Base-by-base conservation (phyloP, 2,797 vertebrate species). In the Rachycentron canadum region DNA sequence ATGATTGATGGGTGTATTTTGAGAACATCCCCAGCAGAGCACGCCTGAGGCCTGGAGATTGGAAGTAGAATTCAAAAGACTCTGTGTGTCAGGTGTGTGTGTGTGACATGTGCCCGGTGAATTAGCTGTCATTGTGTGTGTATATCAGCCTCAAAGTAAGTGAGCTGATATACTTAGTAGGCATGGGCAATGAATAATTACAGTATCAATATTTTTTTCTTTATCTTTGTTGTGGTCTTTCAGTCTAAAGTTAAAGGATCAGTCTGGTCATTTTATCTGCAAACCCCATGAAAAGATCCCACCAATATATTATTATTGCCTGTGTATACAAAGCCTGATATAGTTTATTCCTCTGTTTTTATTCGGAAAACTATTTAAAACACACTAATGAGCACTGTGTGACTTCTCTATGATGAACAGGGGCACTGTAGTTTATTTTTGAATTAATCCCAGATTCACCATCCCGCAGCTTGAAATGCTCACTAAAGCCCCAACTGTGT, bases 1-100 rank as follows among this genome's bases (percentile, higher is more conserved):
- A 10, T 93, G 92, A 94, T 92, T 93, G 93, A 93, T 93, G 91
- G 88, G 76, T 87, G 81, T 91, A 89, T 92, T 89, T 86, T 89
- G 80, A 89, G 90, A 92, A 86, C 90, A 88, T 89, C 91, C 91
- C 86, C 86, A 85, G 69, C 87, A 84, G 88, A 89, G 88, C 81
- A 73, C 40, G 85, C 87, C 91, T 91, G 90, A 78, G 75, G 85
- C 73, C 70, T 69, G 78, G 80, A 89, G 90, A 92, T 89, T 91
- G 90, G 82, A 69, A 62, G 70, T 43, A 41, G 83, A 56, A 79
- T 81, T 81, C 55, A 49, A 78, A 88, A 72, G 76, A 41, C 58
- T 67, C 32, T 60, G 84, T 69, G 79, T 83, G 84, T 61, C 66
- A 73, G 59, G 78, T 87, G 79, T 76, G 65, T 78, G 14, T 68